Evolutionary conservation across 2,888 invertebrate species (phyloP).

Genomic region (Drosophila nr. fundita): DNA sequence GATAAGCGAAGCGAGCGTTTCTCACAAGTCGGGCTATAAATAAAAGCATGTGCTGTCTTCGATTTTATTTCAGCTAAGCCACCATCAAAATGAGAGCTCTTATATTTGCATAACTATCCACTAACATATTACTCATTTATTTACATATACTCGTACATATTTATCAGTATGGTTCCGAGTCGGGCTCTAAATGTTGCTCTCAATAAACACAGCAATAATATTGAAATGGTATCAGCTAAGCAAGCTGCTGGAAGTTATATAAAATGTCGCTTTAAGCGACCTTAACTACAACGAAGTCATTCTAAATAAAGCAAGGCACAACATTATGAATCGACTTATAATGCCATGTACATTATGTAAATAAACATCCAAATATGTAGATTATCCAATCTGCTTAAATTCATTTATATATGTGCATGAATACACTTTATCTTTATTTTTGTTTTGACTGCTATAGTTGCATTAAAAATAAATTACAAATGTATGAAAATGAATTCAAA

Average conservation of each 20-base stretch:
- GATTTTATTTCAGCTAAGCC: background rate
- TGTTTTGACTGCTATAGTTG: background rate
- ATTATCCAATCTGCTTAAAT: background rate
- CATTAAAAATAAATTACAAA: too few relatives aligned
- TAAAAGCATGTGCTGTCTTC: background rate
- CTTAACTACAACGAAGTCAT: background rate
- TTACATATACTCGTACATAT: background rate
- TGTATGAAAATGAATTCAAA: background rate
- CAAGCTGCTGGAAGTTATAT: slow-evolving; percentile 3
- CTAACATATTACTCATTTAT: background rate
- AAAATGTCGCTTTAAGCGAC: slow-evolving; percentile 3
- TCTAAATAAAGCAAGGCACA: background rate
- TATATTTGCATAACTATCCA: background rate
- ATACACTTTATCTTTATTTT: background rate
- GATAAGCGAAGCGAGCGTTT: background rate
- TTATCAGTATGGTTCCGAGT: background rate
- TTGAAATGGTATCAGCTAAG: background rate
- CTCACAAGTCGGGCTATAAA: background rate
- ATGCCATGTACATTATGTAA: background rate
- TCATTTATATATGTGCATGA: background rate
- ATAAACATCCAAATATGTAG: background rate
- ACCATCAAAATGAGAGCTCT: background rate
- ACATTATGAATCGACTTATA: background rate
- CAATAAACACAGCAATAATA: background rate
- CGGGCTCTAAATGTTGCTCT: background rate